Percentiles rank a stretch among this genome's conserved stretches.
Evolutionary conservation across 2,797 vertebrate species (phyloP).

Genomic region (Oryzias dopingdopingensis): DNA sequence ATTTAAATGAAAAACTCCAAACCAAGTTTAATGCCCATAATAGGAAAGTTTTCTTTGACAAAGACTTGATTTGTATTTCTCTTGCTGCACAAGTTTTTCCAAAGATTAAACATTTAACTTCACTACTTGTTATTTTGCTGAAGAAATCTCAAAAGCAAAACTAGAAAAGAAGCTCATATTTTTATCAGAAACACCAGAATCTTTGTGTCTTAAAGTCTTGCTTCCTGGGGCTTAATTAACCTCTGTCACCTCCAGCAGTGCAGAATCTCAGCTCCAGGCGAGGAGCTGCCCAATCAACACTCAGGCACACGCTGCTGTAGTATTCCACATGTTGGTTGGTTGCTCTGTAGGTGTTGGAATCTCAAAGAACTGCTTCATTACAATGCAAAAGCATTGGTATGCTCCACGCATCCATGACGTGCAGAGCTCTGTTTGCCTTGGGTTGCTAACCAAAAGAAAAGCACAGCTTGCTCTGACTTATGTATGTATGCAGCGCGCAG

Average conservation of each 20-base stretch:
- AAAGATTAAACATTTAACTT: too few relatives aligned
- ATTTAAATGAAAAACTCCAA: too few relatives aligned
- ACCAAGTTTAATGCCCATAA: too few relatives aligned
- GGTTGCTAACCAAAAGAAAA: constrained; percentile 39
- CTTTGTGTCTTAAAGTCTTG: constrained; percentile 27
- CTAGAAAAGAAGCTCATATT: constrained; percentile 20
- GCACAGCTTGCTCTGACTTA: constrained; percentile 34
- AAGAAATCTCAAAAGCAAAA: constrained; percentile 28
- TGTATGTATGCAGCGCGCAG: constrained; percentile 33
- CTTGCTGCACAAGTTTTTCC: too few relatives aligned
- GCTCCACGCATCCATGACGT: constrained; percentile 30
- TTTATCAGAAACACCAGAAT: constrained; percentile 36
- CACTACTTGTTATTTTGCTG: neutral
- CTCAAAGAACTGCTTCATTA: constrained; percentile 45
- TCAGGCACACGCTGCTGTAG: constrained; percentile 34
- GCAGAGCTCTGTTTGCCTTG: constrained; percentile 31
- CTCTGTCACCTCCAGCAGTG: constrained; percentile 35
- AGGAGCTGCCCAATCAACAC: constrained; percentile 22
- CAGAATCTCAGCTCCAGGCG: constrained; percentile 22
- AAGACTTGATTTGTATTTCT: too few relatives aligned
- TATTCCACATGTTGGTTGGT: constrained; percentile 32
- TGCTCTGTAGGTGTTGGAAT: constrained; percentile 37
- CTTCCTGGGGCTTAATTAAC: constrained; percentile 51
- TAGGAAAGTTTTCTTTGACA: too few relatives aligned
- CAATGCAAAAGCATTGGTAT: constrained; percentile 35